These are phyloP conservation scores for Girardinichthys multiradiatus DNA, from an alignment of 2,113 vertebrate genomes.

Conservation along the genomic window DNA sequence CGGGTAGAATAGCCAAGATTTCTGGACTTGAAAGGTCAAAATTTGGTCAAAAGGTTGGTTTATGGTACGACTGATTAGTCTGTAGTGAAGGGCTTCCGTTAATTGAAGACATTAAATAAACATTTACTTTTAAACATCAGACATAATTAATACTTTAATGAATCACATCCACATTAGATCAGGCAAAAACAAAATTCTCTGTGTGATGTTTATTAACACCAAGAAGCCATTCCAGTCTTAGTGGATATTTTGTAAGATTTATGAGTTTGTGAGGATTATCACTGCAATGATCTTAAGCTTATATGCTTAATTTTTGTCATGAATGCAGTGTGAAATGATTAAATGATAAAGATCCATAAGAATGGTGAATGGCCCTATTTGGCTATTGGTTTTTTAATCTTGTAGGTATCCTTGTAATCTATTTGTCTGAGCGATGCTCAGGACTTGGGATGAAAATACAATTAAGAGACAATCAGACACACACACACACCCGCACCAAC, in stretches of 20 bases:
- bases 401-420: constrained; percentile 7
- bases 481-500: constrained; percentile 25
- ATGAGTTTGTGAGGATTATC: not conserved
- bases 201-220: not conserved
- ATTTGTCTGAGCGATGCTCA: constrained; percentile 6
- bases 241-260: not conserved
- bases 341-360: constrained; percentile 31
- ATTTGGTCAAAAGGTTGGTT: not conserved
- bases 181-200: not conserved
- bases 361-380: constrained; percentile 6
- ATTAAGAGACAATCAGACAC: constrained; percentile 22
- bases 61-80: not conserved
- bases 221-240: not conserved
- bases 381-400: constrained; percentile 23
- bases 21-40: not conserved
- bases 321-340: constrained; percentile 1
- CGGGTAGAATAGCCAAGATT: not conserved
- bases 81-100: too few species aligned
- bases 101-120: too few species aligned
- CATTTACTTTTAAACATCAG: too few species aligned
- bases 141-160: not conserved
- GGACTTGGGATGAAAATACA: not conserved
- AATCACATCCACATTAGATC: not conserved
- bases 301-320: not conserved
- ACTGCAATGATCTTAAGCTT: not conserved